Evolutionary conservation across 92 coral and sea anemone genomes (phyloP).

Genomic region (Zoanthus solanderi): DNA sequence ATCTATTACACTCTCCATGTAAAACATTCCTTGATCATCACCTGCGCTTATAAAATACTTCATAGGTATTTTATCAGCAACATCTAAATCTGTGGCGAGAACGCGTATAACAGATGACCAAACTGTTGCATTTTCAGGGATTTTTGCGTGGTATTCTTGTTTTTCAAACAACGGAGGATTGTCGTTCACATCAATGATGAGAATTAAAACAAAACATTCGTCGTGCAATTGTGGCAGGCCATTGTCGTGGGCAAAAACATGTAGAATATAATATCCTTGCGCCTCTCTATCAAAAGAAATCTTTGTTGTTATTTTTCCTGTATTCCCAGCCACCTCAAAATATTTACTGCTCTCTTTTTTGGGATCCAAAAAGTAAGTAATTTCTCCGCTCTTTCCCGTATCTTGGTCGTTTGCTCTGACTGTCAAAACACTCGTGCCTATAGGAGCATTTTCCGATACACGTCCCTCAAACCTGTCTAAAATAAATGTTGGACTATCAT

Average conservation of each 20-base stretch:
- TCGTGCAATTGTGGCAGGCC: conserved; percentile 51
- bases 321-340: conserved; percentile 60
- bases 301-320: conserved; percentile 71
- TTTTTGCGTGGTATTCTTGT: conserved; percentile 60
- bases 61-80: conserved; percentile 60
- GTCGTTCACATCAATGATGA: conserved; percentile 80
- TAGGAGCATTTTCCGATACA: conserved; percentile 75
- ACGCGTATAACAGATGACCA: conserved; percentile 56
- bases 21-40: conserved; percentile 69
- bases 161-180: conserved; percentile 66
- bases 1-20: conserved; percentile 51
- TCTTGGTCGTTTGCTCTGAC: conserved; percentile 81
- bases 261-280: conserved; percentile 44
- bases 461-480: conserved; percentile 65
- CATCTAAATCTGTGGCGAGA: conserved; percentile 71
- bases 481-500: conserved; percentile 81
- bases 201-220: conserved; percentile 52
- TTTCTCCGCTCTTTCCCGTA: conserved; percentile 64
- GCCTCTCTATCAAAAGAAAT: conserved; percentile 75
- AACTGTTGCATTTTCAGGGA: conserved; percentile 72
- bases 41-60: conserved; percentile 82
- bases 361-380: conserved; percentile 13
- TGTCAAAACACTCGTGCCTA: conserved; percentile 66
- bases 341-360: background rate
- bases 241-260: conserved; percentile 71